Evolutionary conservation across 2,113 vertebrate species (phyloP), one percentile per base, ranked within the genome.

Genomic region (Sciurus niger): DNA sequence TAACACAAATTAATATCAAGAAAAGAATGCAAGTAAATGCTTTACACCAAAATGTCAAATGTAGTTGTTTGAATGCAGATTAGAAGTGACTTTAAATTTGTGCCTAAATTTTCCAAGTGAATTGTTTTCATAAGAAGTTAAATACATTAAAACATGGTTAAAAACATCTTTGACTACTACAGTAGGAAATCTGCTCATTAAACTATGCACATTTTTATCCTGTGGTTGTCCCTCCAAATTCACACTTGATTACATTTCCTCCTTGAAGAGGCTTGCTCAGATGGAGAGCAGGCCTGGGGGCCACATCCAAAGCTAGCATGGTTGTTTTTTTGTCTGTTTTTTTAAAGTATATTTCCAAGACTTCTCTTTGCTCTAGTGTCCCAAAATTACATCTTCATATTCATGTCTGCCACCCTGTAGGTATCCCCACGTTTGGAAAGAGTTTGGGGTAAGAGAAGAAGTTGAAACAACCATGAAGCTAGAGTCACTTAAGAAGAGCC

Each of bases 121-220:
- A 63, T 43, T 77, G 20, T 68, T 96, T 93, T 67, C 68, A 78
- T 40, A 90, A 68, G 48, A 86, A 63, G 70, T 79, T 53, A 68
- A 73, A 76, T 24, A 32, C 14, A 84, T 89, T 73, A 55, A 92
- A 89, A 67, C 18, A 55, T 7, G 9, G 4, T 25, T 78, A 65
- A 72, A 86, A 90, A 88, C 34, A 40, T 79, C 5, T 10, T 89
- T 55, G 77, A 13, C 73, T 83, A 25, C 48, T 58, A 34, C 10
- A 6, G 40, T 30, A 83, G 84, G 34, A 82, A 85, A 65, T 51
- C 30, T 83, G 14, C 34, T 73, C 34, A 48, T 76, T 43, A n/a
- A 30, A 30, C 53, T 74, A 20, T 4, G 24, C 6, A 6, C 24
- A 78, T 78, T 93, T 90, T 86, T 63, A 43, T 16, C 63, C 20